Evolutionary conservation across 2,113 vertebrate species (phyloP).

Genomic region (Numida meleagris): DNA sequence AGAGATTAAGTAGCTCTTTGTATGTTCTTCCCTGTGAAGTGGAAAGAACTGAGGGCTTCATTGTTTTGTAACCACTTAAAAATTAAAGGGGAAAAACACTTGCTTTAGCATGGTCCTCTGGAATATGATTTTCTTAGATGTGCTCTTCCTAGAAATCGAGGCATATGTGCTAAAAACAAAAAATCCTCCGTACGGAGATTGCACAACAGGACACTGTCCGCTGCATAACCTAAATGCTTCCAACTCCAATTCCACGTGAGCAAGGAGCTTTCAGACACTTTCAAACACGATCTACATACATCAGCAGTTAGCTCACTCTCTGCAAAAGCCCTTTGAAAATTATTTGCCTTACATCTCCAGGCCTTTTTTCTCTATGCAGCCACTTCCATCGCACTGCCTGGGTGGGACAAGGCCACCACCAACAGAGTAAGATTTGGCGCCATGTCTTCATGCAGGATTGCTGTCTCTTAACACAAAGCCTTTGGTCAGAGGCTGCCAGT

Average conservation of each 20-base stretch:
- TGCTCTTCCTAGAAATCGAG: background rate
- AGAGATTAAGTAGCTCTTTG: conserved; percentile 47
- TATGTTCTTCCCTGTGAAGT: conserved; percentile 4
- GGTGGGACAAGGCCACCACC: background rate
- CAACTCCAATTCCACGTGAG: background rate
- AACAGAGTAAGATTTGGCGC: background rate
- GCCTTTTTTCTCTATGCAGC: background rate
- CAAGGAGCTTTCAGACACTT: background rate
- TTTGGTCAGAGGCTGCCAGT: background rate
- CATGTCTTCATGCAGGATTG: background rate
- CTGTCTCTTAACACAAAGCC: background rate
- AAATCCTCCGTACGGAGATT: background rate
- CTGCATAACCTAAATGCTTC: background rate
- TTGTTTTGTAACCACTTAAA: conserved; percentile 36
- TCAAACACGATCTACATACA: background rate
- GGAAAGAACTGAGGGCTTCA: conserved; percentile 18
- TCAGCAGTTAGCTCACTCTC: background rate
- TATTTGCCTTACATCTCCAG: background rate
- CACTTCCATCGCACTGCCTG: background rate
- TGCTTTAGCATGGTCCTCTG: background rate
- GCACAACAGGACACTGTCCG: background rate
- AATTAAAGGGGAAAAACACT: background rate
- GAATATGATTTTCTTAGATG: background rate
- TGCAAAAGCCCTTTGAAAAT: background rate
- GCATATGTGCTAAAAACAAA: background rate